Evolutionary conservation across 2,888 invertebrate genomes (phyloP), one percentile per base, ranked within the genome.

Genomic region (Amiota mariae): DNA sequence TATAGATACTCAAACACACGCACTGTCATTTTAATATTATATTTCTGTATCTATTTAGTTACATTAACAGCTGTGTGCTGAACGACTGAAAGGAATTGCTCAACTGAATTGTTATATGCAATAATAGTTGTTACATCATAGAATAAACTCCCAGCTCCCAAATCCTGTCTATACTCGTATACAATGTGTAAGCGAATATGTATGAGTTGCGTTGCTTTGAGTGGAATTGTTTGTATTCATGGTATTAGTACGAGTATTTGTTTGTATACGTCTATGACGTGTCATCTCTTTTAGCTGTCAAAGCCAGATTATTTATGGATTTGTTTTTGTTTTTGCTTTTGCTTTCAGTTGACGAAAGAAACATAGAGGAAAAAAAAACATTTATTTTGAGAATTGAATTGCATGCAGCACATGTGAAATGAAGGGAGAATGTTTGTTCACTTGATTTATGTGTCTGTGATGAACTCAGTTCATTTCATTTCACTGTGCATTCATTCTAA

Each of bases 261-360:
- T 24, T 51, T 70, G 8, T 47, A 47, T n/a, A 2, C 24, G 24
- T 20, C 47, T 64, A 51, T 76, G 75, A 76, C 77, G 76, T 77
- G 77, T 78, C 83, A 79, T 81, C 81, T 78, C 67, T 77, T 80
- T 76, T 74, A 64, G 67, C 76, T 82, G 82, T 78, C 81, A 79
- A 49, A 71, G 72, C 6, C 76, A 79, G 68, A 73, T 36, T 76
- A 80, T 80, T 79, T 81, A 83, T 83, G 80, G 81, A 78, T 78
- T 76, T 77, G 72, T 51, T 36, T 36, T 24, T 24, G 24, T 3
- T 36, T 78, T 76, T 77, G 72, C 51, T 36, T 36, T 36, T 36
- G 36, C 36, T 24, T 24, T 24, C 36, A 36, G 36, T 36, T 36
- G 36, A 36, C 36, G 36, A 36, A 36, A 36, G 36, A 36, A 36